These are phyloP conservation scores for Tuta absoluta DNA, from an alignment of 2,888 invertebrate species.

Conservation along the genomic window DNA sequence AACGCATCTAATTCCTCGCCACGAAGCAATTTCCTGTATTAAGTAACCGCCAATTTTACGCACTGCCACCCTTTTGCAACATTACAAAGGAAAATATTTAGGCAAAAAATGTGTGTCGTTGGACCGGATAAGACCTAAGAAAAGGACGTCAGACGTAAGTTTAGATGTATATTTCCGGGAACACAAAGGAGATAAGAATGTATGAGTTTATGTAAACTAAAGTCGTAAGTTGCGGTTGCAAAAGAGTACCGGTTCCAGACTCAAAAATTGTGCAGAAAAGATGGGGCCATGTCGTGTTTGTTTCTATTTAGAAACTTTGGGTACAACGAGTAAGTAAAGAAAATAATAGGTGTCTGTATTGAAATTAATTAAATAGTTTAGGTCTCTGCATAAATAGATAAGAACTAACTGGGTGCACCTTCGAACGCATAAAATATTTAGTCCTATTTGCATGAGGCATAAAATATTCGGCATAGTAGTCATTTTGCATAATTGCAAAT, in stretches of 20 bases:
- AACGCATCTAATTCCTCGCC: slow-evolving; percentile 64
- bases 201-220: slow-evolving; percentile 52
- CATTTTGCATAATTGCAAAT: too few species aligned
- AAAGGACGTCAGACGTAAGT: slow-evolving; percentile 45
- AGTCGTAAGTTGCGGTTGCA: slow-evolving; percentile 38
- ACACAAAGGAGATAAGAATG: slow-evolving; percentile 51
- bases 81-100: slow-evolving; percentile 34
- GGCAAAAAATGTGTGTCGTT: slow-evolving; percentile 5
- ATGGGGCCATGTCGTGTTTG: background rate
- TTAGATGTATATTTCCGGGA: slow-evolving; percentile 44
- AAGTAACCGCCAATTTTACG: slow-evolving; percentile 63
- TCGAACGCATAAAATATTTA: too few species aligned
- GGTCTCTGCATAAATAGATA: too few species aligned
- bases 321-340: background rate
- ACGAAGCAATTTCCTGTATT: slow-evolving; percentile 56
- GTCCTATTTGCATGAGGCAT: too few species aligned
- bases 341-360: background rate
- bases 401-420: too few species aligned
- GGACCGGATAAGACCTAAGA: slow-evolving; percentile 26
- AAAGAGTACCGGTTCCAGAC: slow-evolving; percentile 34
- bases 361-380: too few species aligned
- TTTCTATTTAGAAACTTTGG: background rate
- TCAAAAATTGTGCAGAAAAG: slow-evolving; percentile 18
- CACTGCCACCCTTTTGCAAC: slow-evolving; percentile 57
- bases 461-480: too few species aligned